Evolutionary conservation across 2,113 vertebrate species (phyloP).

Genomic region (Phycodurus eques): DNA sequence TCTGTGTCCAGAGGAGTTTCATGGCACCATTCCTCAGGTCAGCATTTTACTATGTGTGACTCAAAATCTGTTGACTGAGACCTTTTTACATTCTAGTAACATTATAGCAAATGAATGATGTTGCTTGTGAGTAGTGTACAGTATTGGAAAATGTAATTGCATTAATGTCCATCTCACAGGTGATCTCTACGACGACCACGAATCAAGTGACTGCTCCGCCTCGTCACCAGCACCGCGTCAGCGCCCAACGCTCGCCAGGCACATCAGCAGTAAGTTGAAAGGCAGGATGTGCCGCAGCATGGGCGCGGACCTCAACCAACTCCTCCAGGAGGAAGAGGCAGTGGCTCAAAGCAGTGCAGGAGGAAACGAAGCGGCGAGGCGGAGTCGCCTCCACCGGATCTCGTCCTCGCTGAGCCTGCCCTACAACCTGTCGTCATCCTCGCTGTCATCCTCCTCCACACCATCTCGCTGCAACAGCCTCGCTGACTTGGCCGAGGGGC

Average conservation of each 20-base stretch:
- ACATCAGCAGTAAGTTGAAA: constrained; percentile 36
- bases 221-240: not conserved
- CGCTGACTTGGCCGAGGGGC: constrained; percentile 11
- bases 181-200: constrained; percentile 28
- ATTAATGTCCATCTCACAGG: constrained; percentile 16
- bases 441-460: constrained; percentile 47
- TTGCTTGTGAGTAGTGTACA: not conserved
- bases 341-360: not conserved
- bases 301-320: constrained; percentile 67
- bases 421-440: constrained; percentile 58
- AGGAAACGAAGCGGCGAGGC: constrained; percentile 47
- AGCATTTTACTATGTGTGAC: not conserved
- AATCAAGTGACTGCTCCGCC: constrained; percentile 23
- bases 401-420: constrained; percentile 72
- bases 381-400: constrained; percentile 58
- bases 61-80: too few species aligned
- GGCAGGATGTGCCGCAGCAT: constrained; percentile 72
- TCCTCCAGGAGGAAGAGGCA: constrained; percentile 44
- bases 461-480: constrained; percentile 40
- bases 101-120: too few species aligned
- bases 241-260: not conserved
- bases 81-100: too few species aligned
- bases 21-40: constrained; percentile 49
- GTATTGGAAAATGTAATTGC: not conserved
- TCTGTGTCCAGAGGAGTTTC: not conserved